Conservation (phyloP, 2,113 vertebrate genomes). For the Cyanoliseus patagonus region DNA sequence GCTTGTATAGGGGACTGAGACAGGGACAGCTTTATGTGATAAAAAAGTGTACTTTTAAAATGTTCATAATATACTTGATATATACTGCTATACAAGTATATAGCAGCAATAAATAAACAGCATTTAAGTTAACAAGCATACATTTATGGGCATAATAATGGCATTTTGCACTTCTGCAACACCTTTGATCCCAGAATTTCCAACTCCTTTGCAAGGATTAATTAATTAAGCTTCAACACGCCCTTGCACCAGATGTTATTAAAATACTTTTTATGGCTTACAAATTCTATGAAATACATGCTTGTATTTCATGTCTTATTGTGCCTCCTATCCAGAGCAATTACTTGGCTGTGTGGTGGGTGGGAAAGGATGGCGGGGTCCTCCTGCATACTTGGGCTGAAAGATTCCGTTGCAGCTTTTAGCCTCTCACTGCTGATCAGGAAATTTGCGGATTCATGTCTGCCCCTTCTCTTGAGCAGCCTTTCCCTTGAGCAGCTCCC, state of each 20-base stretch:
- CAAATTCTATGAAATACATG: neutral
- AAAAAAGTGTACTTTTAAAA: constrained; percentile 32
- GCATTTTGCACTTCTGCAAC: constrained; percentile 36
- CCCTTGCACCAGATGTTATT: constrained; percentile 24
- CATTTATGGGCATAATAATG: constrained; percentile 52
- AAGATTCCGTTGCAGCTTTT: neutral
- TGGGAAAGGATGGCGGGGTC: neutral
- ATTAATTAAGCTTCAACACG: constrained; percentile 50
- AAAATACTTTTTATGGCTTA: constrained; percentile 19
- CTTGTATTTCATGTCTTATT: constrained; percentile 41
- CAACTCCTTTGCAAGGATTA: neutral
- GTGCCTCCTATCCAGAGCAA: constrained; percentile 18
- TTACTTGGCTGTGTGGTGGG: neutral
- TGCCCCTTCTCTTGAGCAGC: neutral
- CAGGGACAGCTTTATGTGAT: neutral
- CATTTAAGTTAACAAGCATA: constrained; percentile 26
- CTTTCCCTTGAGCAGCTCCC: neutral
- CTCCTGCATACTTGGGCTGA: neutral
- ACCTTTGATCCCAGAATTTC: constrained; percentile 59
- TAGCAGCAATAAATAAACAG: constrained; percentile 31
- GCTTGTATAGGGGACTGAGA: neutral
- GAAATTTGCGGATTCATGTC: neutral
- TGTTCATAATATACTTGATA: neutral
- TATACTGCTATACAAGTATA: neutral
- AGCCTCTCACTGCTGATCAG: neutral